Percentiles rank a stretch among this genome's conserved stretches.
These are phyloP conservation scores for Andinoacara biseriatus DNA, from an alignment of 2,113 vertebrate species.

Conservation along the genomic window DNA sequence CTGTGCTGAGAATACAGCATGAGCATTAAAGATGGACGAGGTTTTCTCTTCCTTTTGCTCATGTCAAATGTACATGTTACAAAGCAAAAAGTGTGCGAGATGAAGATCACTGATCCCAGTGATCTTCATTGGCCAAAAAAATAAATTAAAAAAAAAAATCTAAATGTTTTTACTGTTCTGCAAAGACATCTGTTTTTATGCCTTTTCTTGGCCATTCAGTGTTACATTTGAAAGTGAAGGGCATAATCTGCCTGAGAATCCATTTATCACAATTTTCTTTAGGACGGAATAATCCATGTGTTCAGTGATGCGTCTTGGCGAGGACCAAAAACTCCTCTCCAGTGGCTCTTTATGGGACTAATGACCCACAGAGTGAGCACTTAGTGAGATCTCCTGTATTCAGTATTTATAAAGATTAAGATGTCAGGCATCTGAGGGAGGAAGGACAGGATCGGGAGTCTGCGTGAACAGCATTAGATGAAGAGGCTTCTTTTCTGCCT, in stretches of 20 bases:
- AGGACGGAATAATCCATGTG: constrained; percentile 47
- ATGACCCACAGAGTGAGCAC: constrained; percentile 36
- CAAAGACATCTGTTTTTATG: background rate
- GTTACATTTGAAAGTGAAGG: constrained; percentile 29
- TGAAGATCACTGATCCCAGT: background rate
- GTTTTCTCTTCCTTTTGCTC: background rate
- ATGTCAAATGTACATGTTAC: background rate
- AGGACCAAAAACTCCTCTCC: constrained; percentile 22
- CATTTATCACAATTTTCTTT: background rate
- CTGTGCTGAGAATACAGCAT: background rate
- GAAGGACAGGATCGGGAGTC: constrained; percentile 47
- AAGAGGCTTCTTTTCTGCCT: constrained; percentile 48
- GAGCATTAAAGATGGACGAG: background rate
- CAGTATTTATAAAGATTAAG: constrained; percentile 57
- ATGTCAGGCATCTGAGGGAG: constrained; percentile 49
- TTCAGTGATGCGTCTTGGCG: constrained; percentile 42
- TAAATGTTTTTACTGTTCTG: background rate
- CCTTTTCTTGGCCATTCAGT: background rate
- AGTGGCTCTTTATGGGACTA: constrained; percentile 23
- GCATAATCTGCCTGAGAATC: background rate
- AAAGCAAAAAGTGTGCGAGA: background rate
- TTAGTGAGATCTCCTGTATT: constrained; percentile 30
- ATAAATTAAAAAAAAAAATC: background rate
- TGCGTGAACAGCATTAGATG: constrained; percentile 43
- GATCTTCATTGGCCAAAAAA: background rate